Evolutionary conservation across 37 sponge, comb jelly and placozoan species (phyloP).

Genomic region (Beroe forskalii): DNA sequence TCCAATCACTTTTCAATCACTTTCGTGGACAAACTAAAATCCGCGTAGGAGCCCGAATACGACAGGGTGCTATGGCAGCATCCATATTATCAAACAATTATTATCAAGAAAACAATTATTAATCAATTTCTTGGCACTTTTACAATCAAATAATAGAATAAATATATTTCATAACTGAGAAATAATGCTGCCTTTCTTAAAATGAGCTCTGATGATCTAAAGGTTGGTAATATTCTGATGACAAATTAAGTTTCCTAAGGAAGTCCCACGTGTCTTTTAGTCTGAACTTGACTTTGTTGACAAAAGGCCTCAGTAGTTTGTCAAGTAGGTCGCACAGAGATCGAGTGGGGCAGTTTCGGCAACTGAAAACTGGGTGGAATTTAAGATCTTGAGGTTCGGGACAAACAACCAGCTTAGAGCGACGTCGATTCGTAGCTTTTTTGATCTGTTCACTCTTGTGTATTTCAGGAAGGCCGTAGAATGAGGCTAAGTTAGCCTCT

Average conservation of each 20-base stretch:
- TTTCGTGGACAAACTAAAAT: too few relatives aligned
- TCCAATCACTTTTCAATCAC: too few relatives aligned
- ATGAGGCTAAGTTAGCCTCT: not conserved
- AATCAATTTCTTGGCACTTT: too few relatives aligned
- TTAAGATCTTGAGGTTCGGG: not conserved
- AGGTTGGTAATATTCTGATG: too few relatives aligned
- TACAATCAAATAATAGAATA: too few relatives aligned
- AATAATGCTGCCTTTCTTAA: too few relatives aligned
- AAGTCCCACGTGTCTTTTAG: not conserved
- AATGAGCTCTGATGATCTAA: too few relatives aligned
- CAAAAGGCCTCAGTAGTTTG: not conserved
- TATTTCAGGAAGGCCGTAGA: not conserved
- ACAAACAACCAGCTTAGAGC: not conserved
- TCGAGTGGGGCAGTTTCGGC: not conserved
- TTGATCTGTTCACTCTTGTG: not conserved
- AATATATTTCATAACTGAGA: too few relatives aligned
- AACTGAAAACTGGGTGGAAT: not conserved
- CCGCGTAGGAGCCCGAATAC: too few relatives aligned
- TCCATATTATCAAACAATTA: too few relatives aligned
- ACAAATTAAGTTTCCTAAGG: not conserved
- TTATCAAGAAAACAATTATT: too few relatives aligned
- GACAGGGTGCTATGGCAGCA: too few relatives aligned
- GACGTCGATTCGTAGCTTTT: not conserved
- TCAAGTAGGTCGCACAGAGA: not conserved
- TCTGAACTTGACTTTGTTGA: not conserved